Percentiles rank a stretch among this genome's conserved stretches.
phyloP scores from a whole-genome alignment of 2,797 vertebrate genomes.

The Odontamblyopus rebecca region DNA sequence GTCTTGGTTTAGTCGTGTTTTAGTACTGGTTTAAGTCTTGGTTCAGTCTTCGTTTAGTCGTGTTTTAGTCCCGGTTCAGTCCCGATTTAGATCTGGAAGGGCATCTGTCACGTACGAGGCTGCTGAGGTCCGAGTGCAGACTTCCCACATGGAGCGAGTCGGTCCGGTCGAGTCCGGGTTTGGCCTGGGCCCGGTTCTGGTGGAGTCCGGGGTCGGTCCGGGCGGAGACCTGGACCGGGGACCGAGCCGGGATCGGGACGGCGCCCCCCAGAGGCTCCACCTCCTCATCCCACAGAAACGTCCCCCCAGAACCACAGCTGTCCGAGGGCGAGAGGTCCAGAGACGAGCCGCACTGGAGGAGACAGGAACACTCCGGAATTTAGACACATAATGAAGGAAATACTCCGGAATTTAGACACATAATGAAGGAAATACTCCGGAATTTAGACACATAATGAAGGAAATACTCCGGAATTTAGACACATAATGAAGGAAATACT shows the following conservation, averaged over 20 bases:
- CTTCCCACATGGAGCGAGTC: constrained; percentile 85
- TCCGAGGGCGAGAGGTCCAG: constrained; percentile 95
- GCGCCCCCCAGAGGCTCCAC: constrained; percentile 85
- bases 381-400: too few relatives aligned
- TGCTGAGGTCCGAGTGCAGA: constrained; percentile 93
- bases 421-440: too few relatives aligned
- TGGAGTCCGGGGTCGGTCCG: not conserved
- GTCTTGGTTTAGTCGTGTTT: too few relatives aligned
- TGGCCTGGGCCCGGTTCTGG: not conserved
- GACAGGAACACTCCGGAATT: too few relatives aligned
- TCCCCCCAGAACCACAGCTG: constrained; percentile 94
- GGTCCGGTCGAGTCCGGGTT: constrained; percentile 13
- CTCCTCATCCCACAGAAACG: constrained; percentile 98
- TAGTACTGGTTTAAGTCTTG: too few relatives aligned
- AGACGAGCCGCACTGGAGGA: constrained; percentile 82
- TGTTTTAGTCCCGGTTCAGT: not conserved
- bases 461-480: too few relatives aligned
- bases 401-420: too few relatives aligned
- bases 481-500: too few relatives aligned
- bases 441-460: too few relatives aligned
- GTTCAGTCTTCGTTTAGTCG: not conserved
- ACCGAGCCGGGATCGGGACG: not conserved
- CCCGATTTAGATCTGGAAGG: not conserved
- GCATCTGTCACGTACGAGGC: constrained; percentile 80
- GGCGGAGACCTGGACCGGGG: not conserved